Evolutionary conservation across 2,113 vertebrate genomes (phyloP).

Genomic region (Centropus bengalensis): DNA sequence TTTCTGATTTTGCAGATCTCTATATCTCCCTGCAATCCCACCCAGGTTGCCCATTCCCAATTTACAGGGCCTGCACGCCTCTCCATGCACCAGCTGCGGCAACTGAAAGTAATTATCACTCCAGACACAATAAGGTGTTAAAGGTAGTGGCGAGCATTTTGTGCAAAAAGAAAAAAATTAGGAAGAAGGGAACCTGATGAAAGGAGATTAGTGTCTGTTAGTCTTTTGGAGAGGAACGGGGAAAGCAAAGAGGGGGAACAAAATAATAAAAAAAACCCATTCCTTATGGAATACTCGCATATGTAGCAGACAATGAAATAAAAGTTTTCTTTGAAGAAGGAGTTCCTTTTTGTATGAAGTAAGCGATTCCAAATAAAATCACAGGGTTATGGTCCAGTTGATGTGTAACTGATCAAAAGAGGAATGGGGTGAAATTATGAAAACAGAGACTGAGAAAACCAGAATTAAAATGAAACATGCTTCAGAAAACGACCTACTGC

Average conservation of each 20-base stretch:
- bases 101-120: slow-evolving; percentile 66
- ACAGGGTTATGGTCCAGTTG: slow-evolving; percentile 41
- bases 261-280: slow-evolving; percentile 37
- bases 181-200: slow-evolving; percentile 41
- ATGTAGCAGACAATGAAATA: slow-evolving; percentile 59
- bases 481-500: neutral
- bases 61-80: slow-evolving; percentile 26
- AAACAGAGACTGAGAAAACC: neutral
- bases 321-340: slow-evolving; percentile 66
- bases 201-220: slow-evolving; percentile 69
- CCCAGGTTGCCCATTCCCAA: slow-evolving; percentile 46
- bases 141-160: slow-evolving; percentile 45
- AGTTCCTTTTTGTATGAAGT: slow-evolving; percentile 54
- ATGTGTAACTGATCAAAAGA: slow-evolving; percentile 54
- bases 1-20: neutral
- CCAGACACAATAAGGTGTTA: slow-evolving; percentile 56
- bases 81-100: slow-evolving; percentile 53
- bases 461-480: slow-evolving; percentile 24
- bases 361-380: slow-evolving; percentile 52
- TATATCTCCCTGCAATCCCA: slow-evolving; percentile 34
- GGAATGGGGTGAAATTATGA: neutral
- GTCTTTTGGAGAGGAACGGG: slow-evolving; percentile 59
- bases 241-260: neutral
- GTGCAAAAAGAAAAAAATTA: slow-evolving; percentile 55
- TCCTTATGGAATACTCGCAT: slow-evolving; percentile 46